Percentiles rank a stretch among this genome's conserved stretches.
Conservation (phyloP, 2,888 invertebrate species). For the Eilema depressum region DNA sequence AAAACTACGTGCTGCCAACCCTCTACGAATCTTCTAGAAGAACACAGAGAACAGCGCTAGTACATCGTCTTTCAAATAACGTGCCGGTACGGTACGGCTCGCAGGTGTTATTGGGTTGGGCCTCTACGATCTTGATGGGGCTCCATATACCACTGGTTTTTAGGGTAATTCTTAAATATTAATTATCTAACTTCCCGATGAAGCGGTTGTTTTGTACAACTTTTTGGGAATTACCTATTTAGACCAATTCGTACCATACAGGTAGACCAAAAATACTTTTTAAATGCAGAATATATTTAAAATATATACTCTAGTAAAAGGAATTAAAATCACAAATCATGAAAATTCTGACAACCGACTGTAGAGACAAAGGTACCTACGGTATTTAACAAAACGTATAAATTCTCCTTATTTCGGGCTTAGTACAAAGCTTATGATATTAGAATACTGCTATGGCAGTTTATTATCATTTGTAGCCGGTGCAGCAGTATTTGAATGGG, state of each 20-base stretch:
- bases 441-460: slow-evolving; percentile 51
- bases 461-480: slow-evolving; percentile 54
- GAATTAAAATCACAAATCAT: slow-evolving; percentile 12
- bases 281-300: not conserved
- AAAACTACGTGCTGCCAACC: too few relatives aligned
- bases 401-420: slow-evolving; percentile 19
- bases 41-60: too few relatives aligned
- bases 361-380: not conserved
- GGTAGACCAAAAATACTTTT: too few relatives aligned
- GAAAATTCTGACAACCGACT: slow-evolving; percentile 2
- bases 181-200: not conserved
- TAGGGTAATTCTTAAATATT: not conserved
- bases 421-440: slow-evolving; percentile 31
- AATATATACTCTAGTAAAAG: not conserved
- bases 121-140: too few relatives aligned
- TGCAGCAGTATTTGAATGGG: slow-evolving; percentile 57
- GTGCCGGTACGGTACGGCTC: too few relatives aligned
- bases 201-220: not conserved
- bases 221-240: too few relatives aligned
- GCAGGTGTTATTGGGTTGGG: too few relatives aligned
- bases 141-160: too few relatives aligned
- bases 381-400: slow-evolving; percentile 14
- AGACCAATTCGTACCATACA: too few relatives aligned
- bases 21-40: too few relatives aligned
- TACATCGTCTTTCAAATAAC: too few relatives aligned